phyloP scores from a whole-genome alignment of 2,888 invertebrate genomes.

The Sesamia inferens region DNA sequence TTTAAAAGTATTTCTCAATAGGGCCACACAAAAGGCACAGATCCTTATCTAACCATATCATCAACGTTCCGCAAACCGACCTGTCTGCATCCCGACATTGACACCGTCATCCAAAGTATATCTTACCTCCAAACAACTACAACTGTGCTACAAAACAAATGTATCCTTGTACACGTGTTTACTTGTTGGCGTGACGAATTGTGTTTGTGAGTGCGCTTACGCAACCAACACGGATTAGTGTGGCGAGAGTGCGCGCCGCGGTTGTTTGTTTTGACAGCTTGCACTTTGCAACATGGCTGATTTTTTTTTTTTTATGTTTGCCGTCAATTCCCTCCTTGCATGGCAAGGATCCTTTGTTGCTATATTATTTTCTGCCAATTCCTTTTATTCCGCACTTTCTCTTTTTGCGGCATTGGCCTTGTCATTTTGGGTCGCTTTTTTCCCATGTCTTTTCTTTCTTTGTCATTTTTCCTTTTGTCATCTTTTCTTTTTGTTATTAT shows the following conservation, averaged over 20 bases:
- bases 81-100: constrained; percentile 29
- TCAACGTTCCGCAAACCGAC: background rate
- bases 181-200: constrained; percentile 55
- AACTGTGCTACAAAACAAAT: constrained; percentile 31
- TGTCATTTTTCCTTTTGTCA: too few species aligned
- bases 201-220: constrained; percentile 59
- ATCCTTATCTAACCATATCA: constrained; percentile 1
- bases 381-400: too few species aligned
- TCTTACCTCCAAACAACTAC: constrained; percentile 24
- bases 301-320: too few species aligned
- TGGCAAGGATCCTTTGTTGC: too few species aligned
- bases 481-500: too few species aligned
- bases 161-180: constrained; percentile 62
- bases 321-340: too few species aligned
- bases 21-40: background rate
- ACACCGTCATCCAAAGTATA: constrained; percentile 31
- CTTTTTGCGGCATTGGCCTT: too few species aligned
- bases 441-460: too few species aligned
- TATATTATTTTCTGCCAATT: too few species aligned
- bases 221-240: constrained; percentile 50
- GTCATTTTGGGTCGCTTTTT: too few species aligned
- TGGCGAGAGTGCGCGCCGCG: constrained; percentile 42
- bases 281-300: constrained; percentile 26
- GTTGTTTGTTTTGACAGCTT: constrained; percentile 55
- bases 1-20: background rate